Conservation (phyloP, 2,113 vertebrate species). For the Grammomys dolichurus region DNA sequence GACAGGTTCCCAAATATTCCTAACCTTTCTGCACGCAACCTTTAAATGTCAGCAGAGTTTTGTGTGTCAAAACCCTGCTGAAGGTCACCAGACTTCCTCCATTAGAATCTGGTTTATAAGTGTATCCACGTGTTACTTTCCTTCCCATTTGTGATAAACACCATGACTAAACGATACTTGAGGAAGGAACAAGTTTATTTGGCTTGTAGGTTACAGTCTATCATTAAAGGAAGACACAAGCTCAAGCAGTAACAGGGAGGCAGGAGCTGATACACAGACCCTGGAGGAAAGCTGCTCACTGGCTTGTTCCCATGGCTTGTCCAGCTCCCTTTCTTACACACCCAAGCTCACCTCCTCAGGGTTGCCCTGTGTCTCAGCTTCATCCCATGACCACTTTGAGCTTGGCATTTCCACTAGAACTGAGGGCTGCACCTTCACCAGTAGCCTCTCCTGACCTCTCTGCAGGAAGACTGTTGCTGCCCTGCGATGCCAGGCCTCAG, state of each 20-base stretch:
- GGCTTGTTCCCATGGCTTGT: not conserved
- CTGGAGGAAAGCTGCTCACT: not conserved
- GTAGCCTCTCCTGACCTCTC: not conserved
- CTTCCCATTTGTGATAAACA: not conserved
- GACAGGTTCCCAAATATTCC: not conserved
- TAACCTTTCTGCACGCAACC: not conserved
- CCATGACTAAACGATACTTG: not conserved
- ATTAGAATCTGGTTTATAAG: slow-evolving; percentile 10
- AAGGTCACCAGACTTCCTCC: not conserved
- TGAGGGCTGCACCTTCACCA: not conserved
- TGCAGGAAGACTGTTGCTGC: not conserved
- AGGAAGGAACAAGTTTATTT: not conserved
- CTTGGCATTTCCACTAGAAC: not conserved
- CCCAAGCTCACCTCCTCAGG: not conserved
- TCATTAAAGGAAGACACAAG: not conserved
- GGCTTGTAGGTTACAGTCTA: not conserved
- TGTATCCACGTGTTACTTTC: not conserved
- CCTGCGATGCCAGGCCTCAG: not conserved
- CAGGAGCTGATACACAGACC: not conserved
- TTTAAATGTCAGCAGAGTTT: not conserved
- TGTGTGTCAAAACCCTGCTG: not conserved
- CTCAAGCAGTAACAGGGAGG: not conserved
- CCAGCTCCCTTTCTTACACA: not conserved
- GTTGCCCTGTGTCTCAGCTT: not conserved
- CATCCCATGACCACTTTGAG: not conserved